Percentiles rank a stretch among this genome's conserved stretches.
phyloP scores from a whole-genome alignment of 37 sponge, comb jelly and placozoan species.

The Tethya wilhelma region DNA sequence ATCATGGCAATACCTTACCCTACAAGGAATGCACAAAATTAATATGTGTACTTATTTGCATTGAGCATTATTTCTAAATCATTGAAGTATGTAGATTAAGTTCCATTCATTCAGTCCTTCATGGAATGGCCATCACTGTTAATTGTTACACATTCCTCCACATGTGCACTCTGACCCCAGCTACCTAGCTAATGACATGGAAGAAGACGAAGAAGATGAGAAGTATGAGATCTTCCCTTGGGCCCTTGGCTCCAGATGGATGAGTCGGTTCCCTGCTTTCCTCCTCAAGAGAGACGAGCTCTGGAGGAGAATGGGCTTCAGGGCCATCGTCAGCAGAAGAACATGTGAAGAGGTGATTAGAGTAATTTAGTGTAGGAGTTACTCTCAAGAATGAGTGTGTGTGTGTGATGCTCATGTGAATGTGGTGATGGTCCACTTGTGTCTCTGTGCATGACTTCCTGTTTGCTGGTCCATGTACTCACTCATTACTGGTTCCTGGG shows the following conservation, averaged over 20 bases:
- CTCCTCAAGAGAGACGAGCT: conserved; percentile 62
- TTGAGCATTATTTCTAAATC: background rate
- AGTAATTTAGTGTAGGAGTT: no score
- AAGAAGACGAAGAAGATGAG: conserved; percentile 90
- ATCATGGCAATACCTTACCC: background rate
- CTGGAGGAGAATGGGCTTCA: conserved; percentile 80
- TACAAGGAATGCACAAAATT: background rate
- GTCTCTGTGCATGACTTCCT: conserved; percentile 20
- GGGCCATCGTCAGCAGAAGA: conserved; percentile 80
- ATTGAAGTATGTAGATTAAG: background rate
- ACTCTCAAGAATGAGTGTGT: no score
- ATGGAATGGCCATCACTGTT: background rate
- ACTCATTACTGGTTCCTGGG: no score
- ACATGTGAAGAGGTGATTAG: conserved; percentile 84
- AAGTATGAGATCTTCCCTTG: conserved; percentile 90
- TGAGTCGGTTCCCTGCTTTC: conserved; percentile 56
- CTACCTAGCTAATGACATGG: conserved; percentile 89
- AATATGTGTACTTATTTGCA: background rate
- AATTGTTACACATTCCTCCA: background rate
- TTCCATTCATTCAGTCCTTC: background rate
- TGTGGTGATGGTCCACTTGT: no score
- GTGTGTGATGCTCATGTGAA: background rate
- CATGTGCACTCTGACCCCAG: conserved; percentile 29
- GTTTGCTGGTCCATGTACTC: background rate
- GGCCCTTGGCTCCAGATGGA: conserved; percentile 80